phyloP scores from a whole-genome alignment of 2,888 invertebrate species.

The Drosophila subquinaria region DNA sequence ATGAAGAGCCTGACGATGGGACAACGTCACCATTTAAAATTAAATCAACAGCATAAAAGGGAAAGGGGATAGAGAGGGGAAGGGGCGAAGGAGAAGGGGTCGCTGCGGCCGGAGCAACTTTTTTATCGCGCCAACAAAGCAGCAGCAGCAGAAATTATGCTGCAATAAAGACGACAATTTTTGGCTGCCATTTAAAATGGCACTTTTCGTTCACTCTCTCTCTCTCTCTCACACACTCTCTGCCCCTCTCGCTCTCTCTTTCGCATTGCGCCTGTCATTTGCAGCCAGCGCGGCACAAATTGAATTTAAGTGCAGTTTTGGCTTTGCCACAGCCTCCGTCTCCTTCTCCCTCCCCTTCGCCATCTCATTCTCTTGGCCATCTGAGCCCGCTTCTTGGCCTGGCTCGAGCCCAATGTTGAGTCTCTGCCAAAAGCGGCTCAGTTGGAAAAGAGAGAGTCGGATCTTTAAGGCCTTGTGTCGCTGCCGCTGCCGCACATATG shows the following conservation, averaged over 20 bases:
- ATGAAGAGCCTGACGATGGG: conserved; percentile 63
- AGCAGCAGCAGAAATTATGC: conserved; percentile 68
- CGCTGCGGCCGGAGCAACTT: conserved; percentile 60
- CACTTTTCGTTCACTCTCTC: conserved; percentile 50
- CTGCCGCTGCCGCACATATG: conserved; percentile 63
- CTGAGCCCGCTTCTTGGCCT: conserved; percentile 30
- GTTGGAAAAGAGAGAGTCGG: conserved; percentile 24
- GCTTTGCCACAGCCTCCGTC: conserved; percentile 52
- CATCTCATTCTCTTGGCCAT: not conserved
- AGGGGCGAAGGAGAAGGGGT: not conserved
- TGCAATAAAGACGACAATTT: conserved; percentile 78
- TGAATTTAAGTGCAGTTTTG: conserved; percentile 80
- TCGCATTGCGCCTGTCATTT: conserved; percentile 69
- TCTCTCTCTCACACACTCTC: not conserved
- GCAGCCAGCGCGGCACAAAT: conserved; percentile 75
- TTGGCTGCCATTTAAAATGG: conserved; percentile 79
- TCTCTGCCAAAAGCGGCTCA: conserved; percentile 65
- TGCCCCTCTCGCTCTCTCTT: not conserved
- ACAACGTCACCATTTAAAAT: conserved; percentile 79
- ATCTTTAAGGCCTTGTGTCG: conserved; percentile 18
- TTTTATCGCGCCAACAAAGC: conserved; percentile 77
- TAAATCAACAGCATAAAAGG: conserved; percentile 79
- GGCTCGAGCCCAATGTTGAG: conserved; percentile 53
- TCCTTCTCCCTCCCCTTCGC: not conserved
- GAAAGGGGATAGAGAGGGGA: conserved; percentile 25